A percentile compares a stretch with the other conserved stretches of the same genome.
Conservation (phyloP, 2,113 vertebrate genomes). For the Istiophorus platypterus region DNA sequence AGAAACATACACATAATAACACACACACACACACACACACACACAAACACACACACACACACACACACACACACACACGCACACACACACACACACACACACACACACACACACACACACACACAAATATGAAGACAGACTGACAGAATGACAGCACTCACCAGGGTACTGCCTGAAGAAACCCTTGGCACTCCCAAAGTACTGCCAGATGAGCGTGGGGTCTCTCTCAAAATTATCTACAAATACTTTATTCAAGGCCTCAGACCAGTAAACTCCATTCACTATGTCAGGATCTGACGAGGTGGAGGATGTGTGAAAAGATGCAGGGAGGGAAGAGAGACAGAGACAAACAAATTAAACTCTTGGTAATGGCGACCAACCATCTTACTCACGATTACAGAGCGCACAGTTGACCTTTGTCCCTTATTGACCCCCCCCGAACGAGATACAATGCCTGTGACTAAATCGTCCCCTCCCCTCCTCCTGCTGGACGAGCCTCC, state of each 20-base stretch:
- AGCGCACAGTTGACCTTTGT: conserved; percentile 67
- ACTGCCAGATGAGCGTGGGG: conserved; percentile 98
- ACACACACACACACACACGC: conserved; percentile 14
- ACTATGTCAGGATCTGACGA: conserved; percentile 94
- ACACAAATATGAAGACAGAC: background rate
- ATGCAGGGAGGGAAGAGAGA: conserved; percentile 12
- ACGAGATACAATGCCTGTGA: conserved; percentile 62
- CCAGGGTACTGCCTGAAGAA: conserved; percentile 99
- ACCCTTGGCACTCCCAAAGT: conserved; percentile 98
- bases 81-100: conserved; percentile 38
- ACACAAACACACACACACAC: too few species aligned
- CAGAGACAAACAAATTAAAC: conserved; percentile 63
- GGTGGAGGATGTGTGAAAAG: background rate
- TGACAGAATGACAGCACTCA: conserved; percentile 75
- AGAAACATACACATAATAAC: too few species aligned
- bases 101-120: conserved; percentile 26
- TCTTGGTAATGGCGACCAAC: conserved; percentile 44
- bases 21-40: too few species aligned
- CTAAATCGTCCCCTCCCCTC: conserved; percentile 64
- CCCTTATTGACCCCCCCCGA: conserved; percentile 63
- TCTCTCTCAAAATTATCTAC: conserved; percentile 98
- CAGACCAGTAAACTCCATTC: conserved; percentile 98
- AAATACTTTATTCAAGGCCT: conserved; percentile 98
- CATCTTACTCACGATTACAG: conserved; percentile 47
- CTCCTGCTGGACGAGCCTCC: conserved; percentile 59